Evolutionary conservation across 2,113 vertebrate genomes (phyloP).

Genomic region (Lepidothrix coronata): DNA sequence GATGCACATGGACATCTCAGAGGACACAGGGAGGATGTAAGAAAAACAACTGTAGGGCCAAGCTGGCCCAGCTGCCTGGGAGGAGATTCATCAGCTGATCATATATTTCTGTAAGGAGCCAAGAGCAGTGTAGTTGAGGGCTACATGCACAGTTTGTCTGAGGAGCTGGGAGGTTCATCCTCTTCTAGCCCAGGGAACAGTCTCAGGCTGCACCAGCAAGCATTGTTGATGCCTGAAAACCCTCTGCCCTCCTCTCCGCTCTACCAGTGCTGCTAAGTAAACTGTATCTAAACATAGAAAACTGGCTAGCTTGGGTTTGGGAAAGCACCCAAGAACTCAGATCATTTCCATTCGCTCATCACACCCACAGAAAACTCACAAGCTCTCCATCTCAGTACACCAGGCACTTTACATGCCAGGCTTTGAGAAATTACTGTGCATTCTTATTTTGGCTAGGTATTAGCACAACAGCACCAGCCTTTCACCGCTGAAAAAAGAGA

Average conservation of each 20-base stretch:
- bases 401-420: neutral
- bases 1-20: neutral
- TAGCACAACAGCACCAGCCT: neutral
- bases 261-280: constrained; percentile 13
- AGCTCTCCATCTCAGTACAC: neutral
- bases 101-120: neutral
- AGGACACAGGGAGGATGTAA: neutral
- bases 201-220: neutral
- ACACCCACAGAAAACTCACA: constrained; percentile 27
- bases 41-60: neutral
- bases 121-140: neutral
- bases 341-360: constrained; percentile 42
- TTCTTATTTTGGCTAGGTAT: neutral
- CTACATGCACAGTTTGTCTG: neutral
- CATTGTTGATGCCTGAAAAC: neutral
- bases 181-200: neutral
- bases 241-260: neutral
- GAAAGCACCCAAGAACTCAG: constrained; percentile 56
- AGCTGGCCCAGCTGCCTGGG: neutral
- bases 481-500: neutral
- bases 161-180: neutral
- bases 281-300: constrained; percentile 41
- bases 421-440: neutral
- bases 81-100: neutral
- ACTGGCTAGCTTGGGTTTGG: constrained; percentile 35